These are phyloP conservation scores for Drosophila vallismaia DNA, from an alignment of 2,888 invertebrate genomes.

Conservation along the genomic window DNA sequence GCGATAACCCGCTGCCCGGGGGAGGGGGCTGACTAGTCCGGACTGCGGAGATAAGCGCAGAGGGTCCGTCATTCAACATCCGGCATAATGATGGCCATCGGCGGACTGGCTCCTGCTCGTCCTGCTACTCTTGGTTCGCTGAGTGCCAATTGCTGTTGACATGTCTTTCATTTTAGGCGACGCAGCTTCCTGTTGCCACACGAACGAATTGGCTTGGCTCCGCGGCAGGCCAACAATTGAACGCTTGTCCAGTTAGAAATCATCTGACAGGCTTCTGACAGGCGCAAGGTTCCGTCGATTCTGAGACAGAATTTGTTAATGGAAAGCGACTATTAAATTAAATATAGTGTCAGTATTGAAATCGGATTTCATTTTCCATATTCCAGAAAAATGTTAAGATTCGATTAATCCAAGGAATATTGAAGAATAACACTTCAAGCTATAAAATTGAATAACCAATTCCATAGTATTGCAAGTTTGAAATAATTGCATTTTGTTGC, in stretches of 20 bases:
- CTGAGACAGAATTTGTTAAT: background rate
- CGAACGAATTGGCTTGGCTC: conserved; percentile 87
- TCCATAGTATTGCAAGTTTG: background rate
- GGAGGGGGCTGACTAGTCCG: conserved; percentile 86
- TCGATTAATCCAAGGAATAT: no score
- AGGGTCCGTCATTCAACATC: conserved; percentile 86
- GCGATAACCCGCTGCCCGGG: conserved; percentile 1
- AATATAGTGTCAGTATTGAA: no score
- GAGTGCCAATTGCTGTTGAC: conserved; percentile 45
- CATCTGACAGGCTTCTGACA: conserved; percentile 85
- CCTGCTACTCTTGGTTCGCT: conserved; percentile 4
- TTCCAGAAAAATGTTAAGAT: no score
- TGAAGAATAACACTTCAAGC: background rate
- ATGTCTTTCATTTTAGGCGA: conserved; percentile 35
- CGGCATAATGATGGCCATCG: conserved; percentile 88
- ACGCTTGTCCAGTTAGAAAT: conserved; percentile 85
- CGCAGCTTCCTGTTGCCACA: conserved; percentile 86
- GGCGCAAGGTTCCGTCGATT: no score
- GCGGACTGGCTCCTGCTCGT: conserved; percentile 83
- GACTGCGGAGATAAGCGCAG: conserved; percentile 87
- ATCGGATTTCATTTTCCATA: no score
- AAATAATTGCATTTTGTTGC: background rate
- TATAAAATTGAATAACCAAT: no score
- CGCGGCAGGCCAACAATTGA: conserved; percentile 91
- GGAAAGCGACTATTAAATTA: background rate